phyloP scores from a whole-genome alignment of 1,140 invertebrate species.

The Temnothorax nylanderi region DNA sequence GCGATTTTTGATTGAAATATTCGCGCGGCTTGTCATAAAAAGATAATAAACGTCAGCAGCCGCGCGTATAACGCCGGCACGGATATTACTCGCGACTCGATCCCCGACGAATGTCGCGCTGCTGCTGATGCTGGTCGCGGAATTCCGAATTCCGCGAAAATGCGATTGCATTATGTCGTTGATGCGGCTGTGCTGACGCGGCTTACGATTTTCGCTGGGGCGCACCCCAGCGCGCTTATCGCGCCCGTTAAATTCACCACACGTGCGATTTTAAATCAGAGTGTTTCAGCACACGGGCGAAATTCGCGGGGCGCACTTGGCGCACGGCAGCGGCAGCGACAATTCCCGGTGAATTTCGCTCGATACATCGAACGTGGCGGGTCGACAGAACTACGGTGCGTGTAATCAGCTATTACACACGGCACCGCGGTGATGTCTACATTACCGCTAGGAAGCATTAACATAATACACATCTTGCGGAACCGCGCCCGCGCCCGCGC shows the following conservation, averaged over 20 bases:
- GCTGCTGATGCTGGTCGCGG: neutral
- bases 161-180: constrained; percentile 37
- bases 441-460: constrained; percentile 34
- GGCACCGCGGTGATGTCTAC: constrained; percentile 33
- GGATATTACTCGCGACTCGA: neutral
- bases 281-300: neutral
- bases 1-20: constrained; percentile 44
- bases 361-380: constrained; percentile 46
- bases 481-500: neutral
- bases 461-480: constrained; percentile 49
- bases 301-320: neutral
- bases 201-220: constrained; percentile 35
- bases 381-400: constrained; percentile 1
- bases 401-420: constrained; percentile 54
- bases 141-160: constrained; percentile 33
- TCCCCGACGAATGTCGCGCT: neutral
- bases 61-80: neutral
- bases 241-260: constrained; percentile 34
- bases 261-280: constrained; percentile 40
- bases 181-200: constrained; percentile 32
- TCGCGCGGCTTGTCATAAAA: neutral
- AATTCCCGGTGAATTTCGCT: neutral
- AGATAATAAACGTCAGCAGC: constrained; percentile 34
- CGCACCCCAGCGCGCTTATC: neutral
- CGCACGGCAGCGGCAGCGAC: neutral